A percentile compares a stretch with the other conserved stretches of the same genome.
Evolutionary conservation across 1,140 invertebrate species (phyloP).

Genomic region (Eufriesea mexicana): DNA sequence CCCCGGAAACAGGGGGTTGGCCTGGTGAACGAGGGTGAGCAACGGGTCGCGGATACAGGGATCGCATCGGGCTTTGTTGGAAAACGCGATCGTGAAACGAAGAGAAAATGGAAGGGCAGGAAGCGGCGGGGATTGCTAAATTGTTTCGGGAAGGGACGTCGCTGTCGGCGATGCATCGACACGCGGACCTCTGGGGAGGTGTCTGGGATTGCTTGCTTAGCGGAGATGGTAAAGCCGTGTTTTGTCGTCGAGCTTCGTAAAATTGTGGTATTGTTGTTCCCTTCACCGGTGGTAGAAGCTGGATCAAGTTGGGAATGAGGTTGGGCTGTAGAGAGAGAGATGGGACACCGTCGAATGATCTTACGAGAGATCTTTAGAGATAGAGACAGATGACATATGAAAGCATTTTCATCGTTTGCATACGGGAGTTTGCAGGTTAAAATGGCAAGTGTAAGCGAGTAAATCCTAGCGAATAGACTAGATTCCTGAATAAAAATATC

Average conservation of each 20-base stretch:
- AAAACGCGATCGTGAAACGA: slow-evolving; percentile 2
- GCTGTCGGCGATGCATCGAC: not conserved
- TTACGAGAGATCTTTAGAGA: too few species aligned
- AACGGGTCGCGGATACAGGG: not conserved
- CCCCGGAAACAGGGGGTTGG: slow-evolving; percentile 8
- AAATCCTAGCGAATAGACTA: too few species aligned
- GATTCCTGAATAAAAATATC: too few species aligned
- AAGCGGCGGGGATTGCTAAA: not conserved
- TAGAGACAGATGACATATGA: not conserved
- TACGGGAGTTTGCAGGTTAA: too few species aligned
- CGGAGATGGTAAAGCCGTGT: not conserved
- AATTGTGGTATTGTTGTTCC: not conserved
- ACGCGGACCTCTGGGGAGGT: not conserved
- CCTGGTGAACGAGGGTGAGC: too few species aligned
- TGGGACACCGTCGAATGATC: not conserved
- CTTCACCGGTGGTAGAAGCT: not conserved
- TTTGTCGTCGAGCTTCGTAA: not conserved
- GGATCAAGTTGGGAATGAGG: not conserved
- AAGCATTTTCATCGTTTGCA: too few species aligned
- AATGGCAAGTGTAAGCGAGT: too few species aligned
- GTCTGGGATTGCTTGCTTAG: not conserved
- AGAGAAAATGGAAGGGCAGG: not conserved
- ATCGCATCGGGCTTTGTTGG: slow-evolving; percentile 26
- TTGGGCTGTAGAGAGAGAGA: too few species aligned
- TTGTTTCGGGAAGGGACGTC: not conserved